These are phyloP conservation scores for Halcyon leucocephala DNA, from an alignment of 2,797 vertebrate genomes.

Conservation along the genomic window DNA sequence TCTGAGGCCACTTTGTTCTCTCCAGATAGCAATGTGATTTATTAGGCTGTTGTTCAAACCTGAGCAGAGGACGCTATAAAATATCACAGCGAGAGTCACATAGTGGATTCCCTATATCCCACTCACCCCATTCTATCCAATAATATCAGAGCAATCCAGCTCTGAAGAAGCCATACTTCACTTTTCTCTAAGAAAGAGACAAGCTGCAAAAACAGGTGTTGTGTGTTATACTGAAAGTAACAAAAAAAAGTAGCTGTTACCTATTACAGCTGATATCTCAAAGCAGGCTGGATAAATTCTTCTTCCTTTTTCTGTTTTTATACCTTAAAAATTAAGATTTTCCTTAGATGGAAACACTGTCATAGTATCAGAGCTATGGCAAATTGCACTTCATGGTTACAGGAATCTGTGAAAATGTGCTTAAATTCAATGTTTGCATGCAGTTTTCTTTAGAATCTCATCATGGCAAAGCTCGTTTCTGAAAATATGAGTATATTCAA, in stretches of 20 bases:
- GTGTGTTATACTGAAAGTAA: neutral
- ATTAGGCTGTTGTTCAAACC: neutral
- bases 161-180: neutral
- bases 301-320: neutral
- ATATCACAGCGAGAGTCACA: neutral
- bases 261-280: neutral
- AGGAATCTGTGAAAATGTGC: neutral
- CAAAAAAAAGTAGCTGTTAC: neutral
- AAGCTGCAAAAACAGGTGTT: neutral
- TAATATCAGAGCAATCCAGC: neutral
- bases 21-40: neutral
- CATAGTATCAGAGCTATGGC: neutral
- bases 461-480: neutral
- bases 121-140: neutral
- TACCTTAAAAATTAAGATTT: neutral
- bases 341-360: neutral
- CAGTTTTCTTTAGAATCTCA: neutral
- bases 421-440: neutral
- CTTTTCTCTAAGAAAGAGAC: neutral
- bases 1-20: neutral
- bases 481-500: neutral
- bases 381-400: neutral
- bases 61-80: neutral
- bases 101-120: neutral
- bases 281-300: neutral